Evolutionary conservation across 1,140 invertebrate species (phyloP), one percentile per base, ranked within the genome.

Genomic region (Lepidotrigona ventralis): DNA sequence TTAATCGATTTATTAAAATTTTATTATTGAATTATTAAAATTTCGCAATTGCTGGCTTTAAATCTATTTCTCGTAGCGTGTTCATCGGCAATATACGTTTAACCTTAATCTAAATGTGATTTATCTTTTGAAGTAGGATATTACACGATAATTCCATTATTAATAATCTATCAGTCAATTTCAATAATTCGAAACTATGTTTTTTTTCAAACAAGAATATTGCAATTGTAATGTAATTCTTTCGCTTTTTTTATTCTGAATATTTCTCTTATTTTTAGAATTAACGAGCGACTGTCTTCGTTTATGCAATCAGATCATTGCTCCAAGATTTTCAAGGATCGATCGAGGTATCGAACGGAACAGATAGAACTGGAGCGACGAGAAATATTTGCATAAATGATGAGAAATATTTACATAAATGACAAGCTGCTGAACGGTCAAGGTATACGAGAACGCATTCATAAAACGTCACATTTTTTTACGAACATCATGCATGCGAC

Each of bases 311-410:
- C 14, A 23, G 3, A 54, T 14, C 56, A 21, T 26, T 46, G 15
- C 26, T 64, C 15, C 14, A 33, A 21, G 64, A 33, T 29, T 19
- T 1, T 1, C 17, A 17, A 9, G 29, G 15, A 21, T 66, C 29
- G 17, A 1, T 66, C 19, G 17, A 33, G 14, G 26, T 26, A 11
- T 33, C 26, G 26, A 66, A 33, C 17, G 29, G 2, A 66, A 33
- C 0, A 19, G 6, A 0, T 1, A 8, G 29, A 1, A 19, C 39
- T 4, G 60, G 14, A 6, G 60, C 60, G 60, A 26, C 1, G n/a
- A 26, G 15, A 64, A 64, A 26, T 64, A 2, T 64, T 64, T 26
- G 26, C n/a, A n/a, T 64, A 64, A 17, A 8, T 15, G 60, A 26
- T 26, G n/a, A 26, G 15, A 64, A 64, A 26, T 64, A 2, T 64